phyloP scores from a whole-genome alignment of 1,140 invertebrate species.

The Orussus abietinus region DNA sequence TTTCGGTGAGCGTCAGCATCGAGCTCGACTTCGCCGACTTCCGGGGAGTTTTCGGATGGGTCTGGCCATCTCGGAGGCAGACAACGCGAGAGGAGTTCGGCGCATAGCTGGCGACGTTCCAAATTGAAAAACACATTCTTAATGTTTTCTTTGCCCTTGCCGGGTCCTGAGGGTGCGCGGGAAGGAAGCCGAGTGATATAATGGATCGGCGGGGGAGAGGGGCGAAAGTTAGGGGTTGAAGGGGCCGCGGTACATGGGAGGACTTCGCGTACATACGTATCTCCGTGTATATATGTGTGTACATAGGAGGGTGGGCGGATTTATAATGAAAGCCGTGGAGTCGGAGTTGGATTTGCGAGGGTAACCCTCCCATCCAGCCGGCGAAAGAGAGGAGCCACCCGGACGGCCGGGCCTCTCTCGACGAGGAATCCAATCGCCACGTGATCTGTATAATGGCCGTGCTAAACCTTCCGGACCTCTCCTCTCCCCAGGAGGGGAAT shows the following conservation, averaged over 20 bases:
- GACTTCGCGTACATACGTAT: no score
- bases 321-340: conserved; percentile 53
- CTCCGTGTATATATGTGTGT: conserved; percentile 1
- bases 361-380: conserved; percentile 27
- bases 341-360: conserved; percentile 50
- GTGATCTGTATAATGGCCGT: conserved; percentile 48
- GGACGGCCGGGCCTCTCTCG: conserved; percentile 15
- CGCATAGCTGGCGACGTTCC: conserved; percentile 31
- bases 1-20: no score
- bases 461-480: conserved; percentile 38
- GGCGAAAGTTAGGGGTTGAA: conserved; percentile 46
- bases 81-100: no score
- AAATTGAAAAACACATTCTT: conserved; percentile 43
- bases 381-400: conserved; percentile 22
- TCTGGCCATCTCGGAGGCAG: no score
- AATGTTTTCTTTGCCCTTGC: conserved; percentile 39
- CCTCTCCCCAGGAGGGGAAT: conserved; percentile 11
- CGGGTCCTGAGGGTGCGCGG: conserved; percentile 24
- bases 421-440: conserved; percentile 49
- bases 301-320: conserved; percentile 34
- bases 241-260: conserved; percentile 22
- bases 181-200: conserved; percentile 42
- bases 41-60: no score
- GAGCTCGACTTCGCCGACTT: no score
- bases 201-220: conserved; percentile 40